Evolutionary conservation across 2,797 vertebrate species (phyloP), one percentile per base, ranked within the genome.

Genomic region (Selene dorsalis): DNA sequence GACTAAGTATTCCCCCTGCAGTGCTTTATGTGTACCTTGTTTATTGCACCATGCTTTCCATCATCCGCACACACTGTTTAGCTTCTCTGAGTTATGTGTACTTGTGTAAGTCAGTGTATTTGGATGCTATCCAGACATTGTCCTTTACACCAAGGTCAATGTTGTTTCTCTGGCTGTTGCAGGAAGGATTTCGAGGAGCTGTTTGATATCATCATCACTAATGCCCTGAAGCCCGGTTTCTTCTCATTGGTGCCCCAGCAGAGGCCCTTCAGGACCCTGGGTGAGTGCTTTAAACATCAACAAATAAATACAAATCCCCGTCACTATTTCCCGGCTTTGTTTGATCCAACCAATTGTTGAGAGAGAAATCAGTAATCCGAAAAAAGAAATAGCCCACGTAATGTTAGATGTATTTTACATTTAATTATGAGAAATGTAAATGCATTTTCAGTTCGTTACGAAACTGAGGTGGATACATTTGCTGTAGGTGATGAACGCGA

Each of bases 181-280:
- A 99, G 98, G 91, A 94, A 93, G 79, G 96, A 98, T 85, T 98
- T 97, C 24, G 95, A 96, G 87, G 96, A 97, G 69, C 93, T 98
- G 84, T 98, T 98, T 94, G 97, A 98, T 41, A 78, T 98, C 86
- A 95, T 98, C 86, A 96, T 99, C 91, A 98, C 98, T 61, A 98
- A 99, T 13, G 97, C 98, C 78, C 88, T 98, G 88, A 99, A 98
- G 88, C 98, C 97, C 38, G 97, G 98, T 13, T 99, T 99, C 93
- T 99, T 99, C 93, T 98, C 96, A 14, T 91, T 96, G 80, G 93
- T 94, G 20, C 97, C 97, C 76, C 96, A 94, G 70, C 96, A 97
- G 91, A 96, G 97, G 88, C 96, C 96, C 63, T 99, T 99, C 86
- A 92, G 95, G 88, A 97, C 94, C 22, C 95, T 99, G 0, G 94